Percentiles rank a stretch among this genome's conserved stretches.
Conservation (phyloP, 92 coral and sea anemone genomes). For the Epizoanthus rinbou region DNA sequence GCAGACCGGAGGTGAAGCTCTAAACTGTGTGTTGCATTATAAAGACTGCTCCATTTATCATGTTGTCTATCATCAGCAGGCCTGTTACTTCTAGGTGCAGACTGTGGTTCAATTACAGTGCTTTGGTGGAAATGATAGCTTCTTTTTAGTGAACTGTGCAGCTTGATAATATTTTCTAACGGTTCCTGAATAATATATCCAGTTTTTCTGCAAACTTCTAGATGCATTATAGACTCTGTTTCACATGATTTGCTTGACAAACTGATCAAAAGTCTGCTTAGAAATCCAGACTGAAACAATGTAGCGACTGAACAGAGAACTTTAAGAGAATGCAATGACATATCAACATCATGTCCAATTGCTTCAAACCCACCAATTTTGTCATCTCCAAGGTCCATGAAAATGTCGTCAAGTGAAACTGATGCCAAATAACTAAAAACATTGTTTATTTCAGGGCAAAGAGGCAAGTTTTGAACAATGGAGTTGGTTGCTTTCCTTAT, state of each 20-base stretch:
- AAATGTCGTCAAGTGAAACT: constrained; percentile 37
- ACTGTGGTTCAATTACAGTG: constrained; percentile 32
- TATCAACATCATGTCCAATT: constrained; percentile 4
- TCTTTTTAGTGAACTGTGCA: constrained; percentile 55
- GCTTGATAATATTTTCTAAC: constrained; percentile 10
- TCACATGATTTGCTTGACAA: constrained; percentile 56
- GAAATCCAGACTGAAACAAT: constrained; percentile 75
- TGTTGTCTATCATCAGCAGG: background rate
- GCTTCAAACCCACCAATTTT: background rate
- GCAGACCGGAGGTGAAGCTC: constrained; percentile 85
- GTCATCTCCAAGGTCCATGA: background rate
- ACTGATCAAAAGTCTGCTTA: constrained; percentile 67
- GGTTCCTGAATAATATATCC: constrained; percentile 56
- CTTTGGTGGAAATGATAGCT: constrained; percentile 74
- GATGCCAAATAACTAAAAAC: constrained; percentile 65
- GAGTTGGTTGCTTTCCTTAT: constrained; percentile 45
- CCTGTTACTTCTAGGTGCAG: constrained; percentile 22
- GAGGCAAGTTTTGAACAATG: constrained; percentile 50
- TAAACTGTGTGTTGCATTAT: constrained; percentile 79
- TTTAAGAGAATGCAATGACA: constrained; percentile 70
- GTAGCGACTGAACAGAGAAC: constrained; percentile 52
- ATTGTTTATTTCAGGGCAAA: constrained; percentile 51
- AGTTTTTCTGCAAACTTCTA: constrained; percentile 36
- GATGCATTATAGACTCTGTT: constrained; percentile 5
- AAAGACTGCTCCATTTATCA: constrained; percentile 52